These are phyloP conservation scores for Microcaecilia unicolor DNA, from an alignment of 2,797 vertebrate genomes.

Conservation along the genomic window DNA sequence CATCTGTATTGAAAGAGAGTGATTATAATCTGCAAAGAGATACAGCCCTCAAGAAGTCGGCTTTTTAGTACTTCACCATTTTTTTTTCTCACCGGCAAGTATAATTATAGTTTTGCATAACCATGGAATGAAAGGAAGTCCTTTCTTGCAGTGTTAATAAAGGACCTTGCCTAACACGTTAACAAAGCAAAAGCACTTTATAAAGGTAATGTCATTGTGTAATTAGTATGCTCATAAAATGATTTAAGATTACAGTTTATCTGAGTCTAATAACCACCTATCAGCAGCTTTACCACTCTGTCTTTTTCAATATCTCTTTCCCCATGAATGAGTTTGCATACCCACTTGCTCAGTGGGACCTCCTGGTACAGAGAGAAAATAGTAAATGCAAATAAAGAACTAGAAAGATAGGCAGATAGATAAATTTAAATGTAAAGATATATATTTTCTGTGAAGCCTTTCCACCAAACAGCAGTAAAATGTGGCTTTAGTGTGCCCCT, in stretches of 20 bases:
- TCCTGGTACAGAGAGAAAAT: background rate
- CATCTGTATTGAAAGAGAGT: slow-evolving; percentile 10
- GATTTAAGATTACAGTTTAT: slow-evolving; percentile 77
- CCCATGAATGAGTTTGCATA: slow-evolving; percentile 19
- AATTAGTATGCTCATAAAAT: slow-evolving; percentile 72
- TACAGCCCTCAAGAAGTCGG: slow-evolving; percentile 25
- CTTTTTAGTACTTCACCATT: slow-evolving; percentile 42
- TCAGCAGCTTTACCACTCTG: slow-evolving; percentile 40
- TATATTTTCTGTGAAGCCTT: too few species aligned
- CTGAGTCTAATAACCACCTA: slow-evolving; percentile 73
- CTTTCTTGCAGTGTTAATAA: slow-evolving; percentile 76
- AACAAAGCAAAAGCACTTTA: slow-evolving; percentile 62
- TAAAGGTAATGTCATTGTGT: slow-evolving; percentile 64
- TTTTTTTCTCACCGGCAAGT: slow-evolving; percentile 48
- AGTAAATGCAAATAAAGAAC: background rate
- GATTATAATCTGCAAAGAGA: slow-evolving; percentile 23
- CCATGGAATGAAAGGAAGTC: slow-evolving; percentile 66
- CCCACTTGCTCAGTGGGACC: slow-evolving; percentile 1
- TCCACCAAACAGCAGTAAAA: too few species aligned
- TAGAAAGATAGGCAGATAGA: too few species aligned
- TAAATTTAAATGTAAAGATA: too few species aligned
- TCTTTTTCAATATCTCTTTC: slow-evolving; percentile 43
- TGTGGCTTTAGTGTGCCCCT: too few species aligned
- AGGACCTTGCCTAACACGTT: slow-evolving; percentile 59
- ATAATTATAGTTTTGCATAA: slow-evolving; percentile 74